Conservation (phyloP, 2,888 invertebrate genomes). For the Drosophila koepferae region DNA sequence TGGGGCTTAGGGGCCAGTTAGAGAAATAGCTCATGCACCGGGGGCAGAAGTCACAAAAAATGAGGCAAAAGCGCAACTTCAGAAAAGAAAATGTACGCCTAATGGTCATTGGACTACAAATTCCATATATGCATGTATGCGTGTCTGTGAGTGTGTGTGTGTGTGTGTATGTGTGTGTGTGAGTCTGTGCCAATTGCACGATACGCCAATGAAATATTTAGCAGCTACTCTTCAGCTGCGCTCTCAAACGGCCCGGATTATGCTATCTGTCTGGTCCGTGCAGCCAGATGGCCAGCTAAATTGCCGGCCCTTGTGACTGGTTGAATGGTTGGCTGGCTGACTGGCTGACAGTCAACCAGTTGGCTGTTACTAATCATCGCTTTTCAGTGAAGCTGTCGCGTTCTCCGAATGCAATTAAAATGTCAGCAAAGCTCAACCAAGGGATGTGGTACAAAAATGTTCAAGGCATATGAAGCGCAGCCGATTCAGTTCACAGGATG, state of each 20-base stretch:
- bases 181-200: slow-evolving; percentile 42
- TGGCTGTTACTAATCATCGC: slow-evolving; percentile 33
- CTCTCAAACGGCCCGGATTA: slow-evolving; percentile 51
- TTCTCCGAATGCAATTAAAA: slow-evolving; percentile 75
- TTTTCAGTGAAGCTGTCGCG: slow-evolving; percentile 40
- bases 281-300: slow-evolving; percentile 9
- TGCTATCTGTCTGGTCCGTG: slow-evolving; percentile 37
- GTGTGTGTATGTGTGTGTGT: not conserved
- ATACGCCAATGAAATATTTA: slow-evolving; percentile 66
- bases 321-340: slow-evolving; percentile 29
- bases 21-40: slow-evolving; percentile 10
- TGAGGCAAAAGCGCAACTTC: slow-evolving; percentile 65
- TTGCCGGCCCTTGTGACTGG: slow-evolving; percentile 29
- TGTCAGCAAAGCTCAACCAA: slow-evolving; percentile 54
- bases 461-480: slow-evolving; percentile 27
- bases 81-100: slow-evolving; percentile 54
- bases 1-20: slow-evolving; percentile 4
- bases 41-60: slow-evolving; percentile 46
- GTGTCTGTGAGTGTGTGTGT: slow-evolving; percentile 2
- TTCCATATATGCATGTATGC: slow-evolving; percentile 1
- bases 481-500: slow-evolving; percentile 15
- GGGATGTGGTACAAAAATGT: slow-evolving; percentile 36
- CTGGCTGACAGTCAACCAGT: slow-evolving; percentile 30
- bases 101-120: slow-evolving; percentile 57
- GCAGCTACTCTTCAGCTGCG: slow-evolving; percentile 46